Base-by-base conservation (phyloP, 2,113 vertebrate species). In the Antechinus flavipes region DNA sequence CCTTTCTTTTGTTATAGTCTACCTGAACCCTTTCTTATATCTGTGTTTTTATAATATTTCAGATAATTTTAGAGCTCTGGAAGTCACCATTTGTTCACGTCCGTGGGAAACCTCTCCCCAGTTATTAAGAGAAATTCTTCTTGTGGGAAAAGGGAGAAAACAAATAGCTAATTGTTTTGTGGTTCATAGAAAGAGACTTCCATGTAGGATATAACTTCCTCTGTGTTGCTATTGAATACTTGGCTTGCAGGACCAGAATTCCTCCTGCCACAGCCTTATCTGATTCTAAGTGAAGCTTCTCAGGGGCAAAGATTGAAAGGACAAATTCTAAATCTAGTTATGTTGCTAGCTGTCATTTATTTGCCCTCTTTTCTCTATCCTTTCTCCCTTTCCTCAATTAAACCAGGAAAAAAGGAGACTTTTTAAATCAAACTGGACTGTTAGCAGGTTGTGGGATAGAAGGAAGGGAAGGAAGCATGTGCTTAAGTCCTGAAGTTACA, bases 41-140 rank as follows among this genome's bases (percentile, higher is more conserved):
- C 96, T 96, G 97, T 97, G 96, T 98, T 98, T 95, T 90, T 16
- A 16, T 76, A 58, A 89, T 94, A 27, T 91, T 96, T 93, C 26
- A 96, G 94, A 96, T 95, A 95, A 96, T 58, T 90, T 94, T 95
- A 97, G 95, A 95, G 93, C 94, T 96, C 97, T 98, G 96, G 96
- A 98, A 97, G 97, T 96, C 95, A 94, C 95, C 89, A 25, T 55
- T n/a, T 91, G 90, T 95, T 46, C 19, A 96, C 95, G 97, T 97
- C 94, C 98, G 97, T 97, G 97, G 95, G 98, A 98, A 98, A 97
- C 94, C 91, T 93, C 89, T 84, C 92, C 94, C 91, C 90, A 95
- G 24, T 97, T 97, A 96, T 97, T 97, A 97, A 97, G 96, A 97
- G 93, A 96, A 97, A 96, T 97, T 98, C 96, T 97, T 98, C 92